Evolutionary conservation across 2,888 invertebrate genomes (phyloP), one percentile per base, ranked within the genome.

Genomic region (Andrena bucephala): DNA sequence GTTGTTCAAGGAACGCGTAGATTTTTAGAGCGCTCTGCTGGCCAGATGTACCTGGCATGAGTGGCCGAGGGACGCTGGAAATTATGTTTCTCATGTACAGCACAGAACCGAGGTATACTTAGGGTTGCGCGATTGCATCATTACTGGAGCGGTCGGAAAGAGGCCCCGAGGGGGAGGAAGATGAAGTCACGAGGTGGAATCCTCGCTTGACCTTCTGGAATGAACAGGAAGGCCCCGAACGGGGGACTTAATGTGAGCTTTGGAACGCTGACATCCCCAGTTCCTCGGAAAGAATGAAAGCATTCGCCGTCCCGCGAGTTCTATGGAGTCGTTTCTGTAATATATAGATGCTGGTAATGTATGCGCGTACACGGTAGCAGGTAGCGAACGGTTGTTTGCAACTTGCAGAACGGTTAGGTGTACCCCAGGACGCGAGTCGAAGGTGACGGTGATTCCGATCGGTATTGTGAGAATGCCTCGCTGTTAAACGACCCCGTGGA

Each of bases 61-160:
- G 6, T 7, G 20, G 36, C 29, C 48, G 48, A 8, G 27, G 2
- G 27, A 27, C 20, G 48, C n/a, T 60, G 33, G 52, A 73, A 81
- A 83, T 81, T 70, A 79, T 77, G 65, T 80, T 83, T 69, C 77
- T 13, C 67, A 29, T 69, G 71, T 54, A 33, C 67, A 76, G 77
- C n/a, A 27, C 20, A 54, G 72, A 48, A 71, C 50, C 48, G 36
- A 52, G 59, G 29, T 24, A 66, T 36, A 75, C 54, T 73, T 80
- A 70, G 52, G 50, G 67, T 68, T 29, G 57, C 27, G 59, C 76
- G 84, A 88, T 89, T 89, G 83, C 86, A 78, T 89, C 87, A 89
- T 90, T 90, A 89, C 81, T 83, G 79, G 84, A 82, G 76, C 77
- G 83, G 59, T 78, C 81, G 62, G 72, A 36, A 29, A 36, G 74